Percentiles rank a stretch among this genome's conserved stretches.
Evolutionary conservation across 2,888 invertebrate species (phyloP).

Genomic region (Neoascia interrupta): DNA sequence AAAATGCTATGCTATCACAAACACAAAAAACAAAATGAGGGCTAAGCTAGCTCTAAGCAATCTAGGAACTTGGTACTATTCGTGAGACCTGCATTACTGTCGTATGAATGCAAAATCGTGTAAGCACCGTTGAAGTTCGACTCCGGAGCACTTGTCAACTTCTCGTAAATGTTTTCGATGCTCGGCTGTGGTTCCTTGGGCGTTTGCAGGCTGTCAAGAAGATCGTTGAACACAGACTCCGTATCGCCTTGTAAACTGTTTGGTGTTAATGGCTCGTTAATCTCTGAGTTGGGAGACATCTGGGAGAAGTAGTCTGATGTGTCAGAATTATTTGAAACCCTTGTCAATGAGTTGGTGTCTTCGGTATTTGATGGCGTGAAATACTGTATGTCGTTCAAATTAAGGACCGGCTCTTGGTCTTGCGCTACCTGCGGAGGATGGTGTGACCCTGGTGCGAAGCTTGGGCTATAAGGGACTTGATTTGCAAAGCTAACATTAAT

Average conservation of each 20-base stretch:
- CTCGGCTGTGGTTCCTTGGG: constrained; percentile 23
- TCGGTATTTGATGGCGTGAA: neutral
- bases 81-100: neutral
- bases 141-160: constrained; percentile 25
- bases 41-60: constrained; percentile 6
- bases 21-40: neutral
- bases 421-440: neutral
- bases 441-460: neutral
- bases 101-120: neutral
- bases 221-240: constrained; percentile 35
- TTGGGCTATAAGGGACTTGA: neutral
- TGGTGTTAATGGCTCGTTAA: constrained; percentile 75
- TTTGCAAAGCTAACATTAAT: neutral
- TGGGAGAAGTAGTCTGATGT: constrained; percentile 71
- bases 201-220: constrained; percentile 47
- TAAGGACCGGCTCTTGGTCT: neutral
- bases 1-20: neutral
- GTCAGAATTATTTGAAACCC: constrained; percentile 19
- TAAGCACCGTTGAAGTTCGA: constrained; percentile 4
- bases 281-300: constrained; percentile 70
- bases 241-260: constrained; percentile 72
- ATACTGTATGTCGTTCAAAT: constrained; percentile 20
- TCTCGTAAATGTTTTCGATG: constrained; percentile 22
- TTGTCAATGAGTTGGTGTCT: constrained; percentile 18
- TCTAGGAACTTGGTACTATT: neutral